These are phyloP conservation scores for Chelonus formosanus DNA, from an alignment of 2,888 invertebrate species.

Conservation along the genomic window DNA sequence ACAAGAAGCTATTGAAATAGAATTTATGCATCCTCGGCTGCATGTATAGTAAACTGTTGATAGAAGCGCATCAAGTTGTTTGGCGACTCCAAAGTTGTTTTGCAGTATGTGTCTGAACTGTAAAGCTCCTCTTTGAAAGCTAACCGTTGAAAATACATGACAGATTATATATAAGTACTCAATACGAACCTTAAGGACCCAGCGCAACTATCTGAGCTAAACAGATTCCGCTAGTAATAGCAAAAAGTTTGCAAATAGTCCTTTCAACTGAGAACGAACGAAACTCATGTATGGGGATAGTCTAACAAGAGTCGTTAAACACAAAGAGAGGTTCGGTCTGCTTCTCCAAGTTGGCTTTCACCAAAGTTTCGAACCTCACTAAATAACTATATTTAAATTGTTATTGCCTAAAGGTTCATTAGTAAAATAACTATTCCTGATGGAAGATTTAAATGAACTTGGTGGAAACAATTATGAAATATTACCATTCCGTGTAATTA, in stretches of 20 bases:
- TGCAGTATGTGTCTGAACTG: too few species aligned
- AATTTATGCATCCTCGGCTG: too few species aligned
- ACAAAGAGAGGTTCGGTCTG: constrained; percentile 39
- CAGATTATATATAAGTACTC: background rate
- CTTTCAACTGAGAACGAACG: constrained; percentile 41
- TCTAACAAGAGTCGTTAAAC: constrained; percentile 53
- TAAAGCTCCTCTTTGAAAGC: too few species aligned
- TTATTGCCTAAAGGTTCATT: background rate
- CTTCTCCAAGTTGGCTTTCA: constrained; percentile 4
- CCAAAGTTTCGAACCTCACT: constrained; percentile 11
- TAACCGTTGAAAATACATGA: constrained; percentile 2
- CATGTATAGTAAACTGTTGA: too few species aligned
- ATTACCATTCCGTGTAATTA: too few species aligned
- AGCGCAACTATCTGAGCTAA: constrained; percentile 1
- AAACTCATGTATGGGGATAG: constrained; percentile 44
- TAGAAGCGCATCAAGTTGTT: too few species aligned
- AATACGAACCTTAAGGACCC: constrained; percentile 13
- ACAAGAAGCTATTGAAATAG: too few species aligned
- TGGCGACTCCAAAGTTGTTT: too few species aligned
- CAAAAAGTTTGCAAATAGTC: constrained; percentile 39
- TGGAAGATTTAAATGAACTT: too few species aligned
- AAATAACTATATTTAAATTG: background rate
- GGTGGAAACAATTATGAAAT: too few species aligned
- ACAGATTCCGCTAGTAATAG: constrained; percentile 26
- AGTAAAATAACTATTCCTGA: background rate